A percentile compares a stretch with the other conserved stretches of the same genome.
phyloP scores from a whole-genome alignment of 1,140 invertebrate species.

The Bombus balteatus region DNA sequence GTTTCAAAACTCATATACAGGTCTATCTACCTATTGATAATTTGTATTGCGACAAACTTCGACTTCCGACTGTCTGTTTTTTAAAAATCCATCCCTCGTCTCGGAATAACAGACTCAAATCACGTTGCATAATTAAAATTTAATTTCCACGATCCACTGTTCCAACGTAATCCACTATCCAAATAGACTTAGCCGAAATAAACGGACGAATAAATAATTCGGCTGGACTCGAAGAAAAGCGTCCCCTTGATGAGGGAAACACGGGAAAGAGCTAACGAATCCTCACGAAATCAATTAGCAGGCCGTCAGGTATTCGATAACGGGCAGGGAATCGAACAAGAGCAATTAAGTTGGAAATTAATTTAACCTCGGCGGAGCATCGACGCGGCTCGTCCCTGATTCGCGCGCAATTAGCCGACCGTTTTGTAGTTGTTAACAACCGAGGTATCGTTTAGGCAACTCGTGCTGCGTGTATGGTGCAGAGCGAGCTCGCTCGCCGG shows the following conservation, averaged over 20 bases:
- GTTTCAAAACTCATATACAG: too few species aligned
- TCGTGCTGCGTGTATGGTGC: conserved; percentile 33
- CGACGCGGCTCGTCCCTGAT: conserved; percentile 18
- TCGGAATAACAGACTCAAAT: too few species aligned
- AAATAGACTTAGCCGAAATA: too few species aligned
- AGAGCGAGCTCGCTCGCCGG: conserved; percentile 54
- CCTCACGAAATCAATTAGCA: conserved; percentile 40
- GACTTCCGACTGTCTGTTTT: too few species aligned
- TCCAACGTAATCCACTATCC: too few species aligned
- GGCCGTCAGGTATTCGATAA: conserved; percentile 24
- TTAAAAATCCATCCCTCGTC: too few species aligned
- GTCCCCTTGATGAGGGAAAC: not conserved
- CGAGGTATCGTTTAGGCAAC: conserved; percentile 25
- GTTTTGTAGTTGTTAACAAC: conserved; percentile 53
- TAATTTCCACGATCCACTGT: too few species aligned
- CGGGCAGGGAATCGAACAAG: conserved; percentile 26
- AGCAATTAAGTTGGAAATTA: conserved; percentile 62
- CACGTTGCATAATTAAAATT: too few species aligned
- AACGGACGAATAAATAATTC: not conserved
- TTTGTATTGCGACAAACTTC: too few species aligned
- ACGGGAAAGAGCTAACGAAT: conserved; percentile 23
- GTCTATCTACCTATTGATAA: too few species aligned
- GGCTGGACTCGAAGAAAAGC: not conserved
- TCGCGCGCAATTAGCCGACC: conserved; percentile 43
- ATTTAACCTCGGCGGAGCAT: conserved; percentile 48